Percentiles rank a stretch among this genome's conserved stretches.
Conservation (phyloP, 2,797 vertebrate species). For the Sarcoramphus papa region DNA sequence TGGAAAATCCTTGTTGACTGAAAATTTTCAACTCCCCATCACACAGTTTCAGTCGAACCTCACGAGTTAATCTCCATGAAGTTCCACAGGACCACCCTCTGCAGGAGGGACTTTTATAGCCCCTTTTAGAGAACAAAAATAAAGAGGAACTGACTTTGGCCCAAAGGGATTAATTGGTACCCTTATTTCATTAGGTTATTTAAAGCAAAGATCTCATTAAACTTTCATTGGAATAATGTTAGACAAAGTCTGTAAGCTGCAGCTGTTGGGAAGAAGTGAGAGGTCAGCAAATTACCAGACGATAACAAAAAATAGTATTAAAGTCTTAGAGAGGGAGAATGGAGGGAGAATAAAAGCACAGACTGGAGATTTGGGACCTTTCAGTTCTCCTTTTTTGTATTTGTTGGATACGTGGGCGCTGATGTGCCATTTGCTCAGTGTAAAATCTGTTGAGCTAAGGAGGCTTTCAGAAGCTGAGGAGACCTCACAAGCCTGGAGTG, state of each 20-base stretch:
- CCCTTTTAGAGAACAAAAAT: constrained; percentile 25
- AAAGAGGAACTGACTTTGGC: constrained; percentile 44
- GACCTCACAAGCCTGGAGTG: not conserved
- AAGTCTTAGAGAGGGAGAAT: not conserved
- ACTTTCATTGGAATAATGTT: constrained; percentile 43
- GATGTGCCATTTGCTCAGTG: not conserved
- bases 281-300: constrained; percentile 48
- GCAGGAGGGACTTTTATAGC: constrained; percentile 40
- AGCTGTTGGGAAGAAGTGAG: constrained; percentile 46
- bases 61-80: not conserved
- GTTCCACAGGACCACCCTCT: constrained; percentile 16
- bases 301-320: constrained; percentile 25
- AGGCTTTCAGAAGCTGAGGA: constrained; percentile 19
- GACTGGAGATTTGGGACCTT: not conserved
- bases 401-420: not conserved
- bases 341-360: not conserved
- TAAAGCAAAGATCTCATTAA: constrained; percentile 60
- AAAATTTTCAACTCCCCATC: not conserved
- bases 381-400: not conserved
- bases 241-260: constrained; percentile 36
- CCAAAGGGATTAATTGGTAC: constrained; percentile 61
- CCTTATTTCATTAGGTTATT: constrained; percentile 61
- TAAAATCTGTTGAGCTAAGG: not conserved
- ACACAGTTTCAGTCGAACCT: not conserved
- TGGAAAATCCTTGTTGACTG: not conserved